phyloP scores from a whole-genome alignment of 1,140 invertebrate genomes.

The Nymphalis io region DNA sequence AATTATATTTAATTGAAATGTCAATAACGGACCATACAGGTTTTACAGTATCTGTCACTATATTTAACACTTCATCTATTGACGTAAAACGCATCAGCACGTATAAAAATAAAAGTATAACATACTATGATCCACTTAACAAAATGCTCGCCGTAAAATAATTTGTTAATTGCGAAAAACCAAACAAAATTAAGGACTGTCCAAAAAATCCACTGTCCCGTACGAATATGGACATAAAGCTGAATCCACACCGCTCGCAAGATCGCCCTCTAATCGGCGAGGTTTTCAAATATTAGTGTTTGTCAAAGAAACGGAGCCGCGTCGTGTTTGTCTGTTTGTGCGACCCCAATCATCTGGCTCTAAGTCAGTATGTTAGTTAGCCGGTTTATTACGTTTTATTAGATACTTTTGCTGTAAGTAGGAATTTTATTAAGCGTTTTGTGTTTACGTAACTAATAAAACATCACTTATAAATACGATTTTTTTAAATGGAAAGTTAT shows the following conservation, averaged over 20 bases:
- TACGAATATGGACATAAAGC: conserved; percentile 24
- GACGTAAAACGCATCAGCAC: no score
- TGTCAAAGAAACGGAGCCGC: conserved; percentile 71
- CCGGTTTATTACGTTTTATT: conserved; percentile 12
- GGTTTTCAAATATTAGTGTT: conserved; percentile 77
- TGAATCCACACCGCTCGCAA: conserved; percentile 39
- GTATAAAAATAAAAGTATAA: no score
- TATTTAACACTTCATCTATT: no score
- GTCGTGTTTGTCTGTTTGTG: conserved; percentile 59
- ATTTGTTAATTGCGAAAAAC: conserved; percentile 12
- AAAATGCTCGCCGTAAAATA: not conserved
- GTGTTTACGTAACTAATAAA: not conserved
- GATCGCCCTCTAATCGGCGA: conserved; percentile 60
- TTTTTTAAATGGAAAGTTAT: no score
- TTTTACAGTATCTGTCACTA: no score
- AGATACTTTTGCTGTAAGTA: conserved; percentile 10
- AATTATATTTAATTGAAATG: no score
- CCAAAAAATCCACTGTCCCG: conserved; percentile 9
- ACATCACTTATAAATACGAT: no score
- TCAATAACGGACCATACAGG: no score
- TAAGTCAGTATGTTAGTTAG: conserved; percentile 42
- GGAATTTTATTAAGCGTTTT: conserved; percentile 7
- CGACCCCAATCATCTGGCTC: conserved; percentile 56
- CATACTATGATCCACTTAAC: no score
- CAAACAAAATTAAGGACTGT: conserved; percentile 1